Conservation (phyloP, 2,797 vertebrate species). For the Garrulus glandarius region DNA sequence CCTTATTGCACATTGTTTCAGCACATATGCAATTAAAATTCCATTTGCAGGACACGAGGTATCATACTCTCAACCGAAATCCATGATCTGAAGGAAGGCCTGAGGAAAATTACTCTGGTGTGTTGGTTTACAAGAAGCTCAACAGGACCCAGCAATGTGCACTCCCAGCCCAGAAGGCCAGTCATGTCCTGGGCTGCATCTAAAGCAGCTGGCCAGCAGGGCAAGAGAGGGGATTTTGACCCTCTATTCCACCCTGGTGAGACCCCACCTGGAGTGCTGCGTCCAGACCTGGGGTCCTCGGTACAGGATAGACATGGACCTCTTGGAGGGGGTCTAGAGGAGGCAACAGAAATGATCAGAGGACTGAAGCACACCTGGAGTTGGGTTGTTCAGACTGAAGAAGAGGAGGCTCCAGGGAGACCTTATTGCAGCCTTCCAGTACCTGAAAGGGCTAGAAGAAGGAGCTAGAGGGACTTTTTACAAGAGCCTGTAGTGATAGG, state of each 20-base stretch:
- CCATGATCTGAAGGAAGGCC: not conserved
- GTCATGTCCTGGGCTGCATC: rapidly evolving
- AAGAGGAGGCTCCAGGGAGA: not conserved
- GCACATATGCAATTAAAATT: not conserved
- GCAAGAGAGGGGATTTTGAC: not conserved
- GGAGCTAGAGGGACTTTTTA: not conserved
- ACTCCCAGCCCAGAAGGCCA: not conserved
- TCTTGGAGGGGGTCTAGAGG: not conserved
- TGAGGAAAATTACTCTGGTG: not conserved
- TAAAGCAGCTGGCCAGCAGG: rapidly evolving
- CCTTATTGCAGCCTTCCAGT: not conserved
- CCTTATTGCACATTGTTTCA: not conserved
- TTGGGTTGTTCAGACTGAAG: not conserved
- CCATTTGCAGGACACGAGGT: not conserved
- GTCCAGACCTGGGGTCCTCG: not conserved
- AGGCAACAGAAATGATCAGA: not conserved
- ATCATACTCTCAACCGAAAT: not conserved
- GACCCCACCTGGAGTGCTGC: not conserved
- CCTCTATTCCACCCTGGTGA: not conserved
- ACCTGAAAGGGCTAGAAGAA: not conserved
- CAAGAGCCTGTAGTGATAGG: not conserved
- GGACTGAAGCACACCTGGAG: not conserved
- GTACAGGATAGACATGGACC: not conserved
- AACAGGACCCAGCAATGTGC: not conserved
- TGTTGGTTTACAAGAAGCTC: not conserved